Base-by-base conservation (phyloP, 2,888 invertebrate species). In the Heliconius charithonia region DNA sequence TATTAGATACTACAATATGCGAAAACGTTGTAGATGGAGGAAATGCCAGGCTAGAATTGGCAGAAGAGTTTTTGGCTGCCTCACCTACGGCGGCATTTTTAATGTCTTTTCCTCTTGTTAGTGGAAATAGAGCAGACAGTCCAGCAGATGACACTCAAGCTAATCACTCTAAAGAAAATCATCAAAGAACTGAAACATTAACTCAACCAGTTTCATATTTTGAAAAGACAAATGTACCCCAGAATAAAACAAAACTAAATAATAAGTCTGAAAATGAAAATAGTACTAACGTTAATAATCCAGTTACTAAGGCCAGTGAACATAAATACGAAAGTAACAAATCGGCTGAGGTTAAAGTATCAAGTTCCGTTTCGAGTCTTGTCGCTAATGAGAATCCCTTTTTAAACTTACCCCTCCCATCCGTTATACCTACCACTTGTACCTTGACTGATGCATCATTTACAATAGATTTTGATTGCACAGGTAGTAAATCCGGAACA, bases 31-130 rank as follows among this genome's bases (percentile, higher is more conserved):
- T 92, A 2, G 94, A 95, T 82, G 95, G 94, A 69, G 96, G 96
- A 27, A 95, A 96, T 83, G 96, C 95, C 72, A 92, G 96, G 45
- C 92, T 96, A 83, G 96, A 96, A 86, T 89, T 96, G 83, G 96
- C 95, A 4, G 95, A 95, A 86, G 95, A 95, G 81, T 93, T 95
- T 85, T 84, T 95, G 82, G 95, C 95, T 76, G 94, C 95, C 75
- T 97, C 97, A 3, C 97, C 97, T 9, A 97, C 97, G 3, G 97
- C 97, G 22, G 97, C 97, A 2, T 97, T 97, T 87, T 91, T 97
- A 19, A 95, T 97, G 92, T 96, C 97, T 3, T 97, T 97, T 86
- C 97, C 97, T 0, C 89, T 97, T 72, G 97, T 97, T 0, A 97
- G 95, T 85, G 95, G 95, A 3, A 95, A 94, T 81, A 90, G 95